Base-by-base conservation (phyloP, 1,140 invertebrate genomes). In the Zaprionus davidi region DNA sequence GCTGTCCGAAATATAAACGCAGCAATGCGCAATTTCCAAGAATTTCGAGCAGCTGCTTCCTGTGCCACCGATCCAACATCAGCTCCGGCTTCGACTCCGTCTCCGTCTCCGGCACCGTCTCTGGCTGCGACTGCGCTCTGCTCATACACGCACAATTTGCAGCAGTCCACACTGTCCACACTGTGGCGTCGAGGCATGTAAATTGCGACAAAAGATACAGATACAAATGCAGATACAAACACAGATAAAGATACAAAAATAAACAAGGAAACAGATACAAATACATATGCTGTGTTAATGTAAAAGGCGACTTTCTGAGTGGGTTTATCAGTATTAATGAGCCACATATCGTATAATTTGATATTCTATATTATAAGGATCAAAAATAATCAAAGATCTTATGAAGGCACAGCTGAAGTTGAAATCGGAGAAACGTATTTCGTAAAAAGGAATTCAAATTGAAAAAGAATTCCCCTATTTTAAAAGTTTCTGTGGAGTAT, bases 31-130 rank as follows among this genome's bases (percentile, higher is more conserved):
- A 83, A 83, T 81, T 88, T 88, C 84, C 70, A 74, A 88, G 85
- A 90, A 88, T 81, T 88, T 88, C 80, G 70, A 85, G 85, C 85
- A 90, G 85, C 85, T 88, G 85, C 85, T 88, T 88, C 85, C 85
- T 88, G 82, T 68, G 58, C 71, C 70, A 66, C 71, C 49, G 49
- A 56, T 22, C 15, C 22, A 17, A 11, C 41, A 20, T 17, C 56
- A 36, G 9, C 66, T 46, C 6, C 36, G 5, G 20, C 20, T 41
- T n/a, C 55, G 38, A 41, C 28, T 56, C 34, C 36, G 13, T 5
- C 57, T 38, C 28, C 31, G 11, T 5, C 57, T 38, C 28, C 31
- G 11, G 9, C 31, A 24, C 1, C 65, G 53, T 28, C 20, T 56
- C 20, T 3, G 7, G 41, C 36, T 24, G 17, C 56, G 26, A 22